Evolutionary conservation across 2,797 vertebrate genomes (phyloP), one percentile per base, ranked within the genome.

Genomic region (Enteromius paludinosus): DNA sequence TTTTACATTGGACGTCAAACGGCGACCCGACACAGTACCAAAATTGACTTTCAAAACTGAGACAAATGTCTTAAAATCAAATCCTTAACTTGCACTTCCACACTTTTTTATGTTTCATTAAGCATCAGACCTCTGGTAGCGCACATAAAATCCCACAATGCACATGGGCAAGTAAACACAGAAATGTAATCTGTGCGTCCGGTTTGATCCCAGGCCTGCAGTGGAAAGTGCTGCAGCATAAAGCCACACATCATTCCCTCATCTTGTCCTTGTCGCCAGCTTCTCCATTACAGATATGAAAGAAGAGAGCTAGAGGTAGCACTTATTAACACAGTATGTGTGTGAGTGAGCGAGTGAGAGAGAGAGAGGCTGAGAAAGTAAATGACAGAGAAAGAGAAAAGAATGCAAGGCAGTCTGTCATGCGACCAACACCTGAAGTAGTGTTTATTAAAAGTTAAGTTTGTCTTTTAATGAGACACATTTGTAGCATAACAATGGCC

Each of bases 161-260:
- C 68, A 81, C 49, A 73, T 56, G 6, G 49, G 59, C 78, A 87
- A 84, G 74, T 81, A 84, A 81, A 76, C 83, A 78, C 68, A 85
- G 56, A 77, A 82, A 84, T 82, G 72, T 77, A 72, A 77, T 70
- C 59, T 64, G 35, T 83, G 41, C 41, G 52, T 74, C 72, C 74
- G 14, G 82, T 56, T 35, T 73, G 72, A 56, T 83, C 41, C 43
- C 41, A 68, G 59, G 41, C 52, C 66, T 61, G 65, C 33, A 25
- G 76, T 82, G 71, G 59, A 80, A 82, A 73, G 61, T 70, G 66
- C 47, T 45, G 43, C 25, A 61, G 47, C 68, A 69, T 66, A 78
- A 87, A 81, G 49, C 72, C 83, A 78, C 83, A 73, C 74, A 87
- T 82, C 66, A 56, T 61, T 66, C 76, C 82, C 71, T 82, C 79